Evolutionary conservation across 1,140 invertebrate species (phyloP), one percentile per base, ranked within the genome.

Genomic region (Hyles vespertilio): DNA sequence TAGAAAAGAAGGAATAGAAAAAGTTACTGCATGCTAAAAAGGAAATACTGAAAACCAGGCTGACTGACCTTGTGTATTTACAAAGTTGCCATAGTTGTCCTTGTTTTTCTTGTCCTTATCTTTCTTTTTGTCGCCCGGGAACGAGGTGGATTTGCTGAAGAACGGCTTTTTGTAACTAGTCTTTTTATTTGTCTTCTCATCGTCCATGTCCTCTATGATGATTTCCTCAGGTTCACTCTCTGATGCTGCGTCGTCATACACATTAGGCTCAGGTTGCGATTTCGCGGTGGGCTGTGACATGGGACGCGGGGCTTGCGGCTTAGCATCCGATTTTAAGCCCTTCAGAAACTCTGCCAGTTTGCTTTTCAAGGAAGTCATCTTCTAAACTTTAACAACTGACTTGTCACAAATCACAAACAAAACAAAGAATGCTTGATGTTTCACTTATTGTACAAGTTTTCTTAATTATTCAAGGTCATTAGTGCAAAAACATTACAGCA

Each of bases 321-420:
- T 66, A 5, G 84, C 84, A 63, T 87, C 84, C 5, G 84, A 77
- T 61, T 84, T 85, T 5, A 87, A 52, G 48, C 78, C 80, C 8
- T 73, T 67, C 61, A 87, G 79, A 52, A 77, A 66, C 54, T 84
- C 79, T 32, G 81, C 65, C 33, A 87, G 66, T 57, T 64, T 74
- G 36, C 60, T 79, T 73, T 57, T 67, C 59, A 67, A 65, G 61
- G 55, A 79, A 4, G 66, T 65, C 79, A 81, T 81, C 69, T 67
- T 69, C 10, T 22, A 56, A 33, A 33, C 50, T 43, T 43, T 46
- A 44, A 36, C 36, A 1, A 40, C 2, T 40, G 36, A 22, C 22
- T 22, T 0, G 22, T 46, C 47, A 51, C 50, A 33, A n/a, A n/a
- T 22, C 50, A 51, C 3, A 32, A 33, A 51, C 47, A 48, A n/a